These are phyloP conservation scores for Triplophysa dalaica DNA, from an alignment of 2,113 vertebrate species.

Conservation along the genomic window DNA sequence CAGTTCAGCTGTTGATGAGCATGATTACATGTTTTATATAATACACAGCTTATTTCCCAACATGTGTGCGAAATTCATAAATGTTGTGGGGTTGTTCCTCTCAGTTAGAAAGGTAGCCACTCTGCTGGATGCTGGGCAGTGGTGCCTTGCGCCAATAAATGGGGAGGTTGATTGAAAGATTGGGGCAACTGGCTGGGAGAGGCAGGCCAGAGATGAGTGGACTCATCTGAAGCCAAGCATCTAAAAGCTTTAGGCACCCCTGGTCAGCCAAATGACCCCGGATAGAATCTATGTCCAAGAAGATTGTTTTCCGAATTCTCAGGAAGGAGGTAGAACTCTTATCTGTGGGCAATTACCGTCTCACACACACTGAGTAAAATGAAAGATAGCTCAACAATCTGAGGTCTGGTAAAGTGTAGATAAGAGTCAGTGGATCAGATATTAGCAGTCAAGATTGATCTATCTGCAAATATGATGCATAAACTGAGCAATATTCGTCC, in stretches of 20 bases:
- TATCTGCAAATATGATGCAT: constrained; percentile 68
- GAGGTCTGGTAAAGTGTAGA: constrained; percentile 66
- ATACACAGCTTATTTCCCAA: too few relatives aligned
- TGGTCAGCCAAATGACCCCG: constrained; percentile 61
- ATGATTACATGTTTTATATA: too few relatives aligned
- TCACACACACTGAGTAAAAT: constrained; percentile 70
- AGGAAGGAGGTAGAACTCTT: constrained; percentile 61
- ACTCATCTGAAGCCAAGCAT: constrained; percentile 61
- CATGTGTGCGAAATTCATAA: too few relatives aligned
- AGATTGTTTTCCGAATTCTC: constrained; percentile 62
- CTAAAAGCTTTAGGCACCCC: constrained; percentile 56
- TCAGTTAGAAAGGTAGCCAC: too few relatives aligned
- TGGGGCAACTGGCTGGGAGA: constrained; percentile 64
- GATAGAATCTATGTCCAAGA: constrained; percentile 60
- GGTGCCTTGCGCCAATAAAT: constrained; percentile 71
- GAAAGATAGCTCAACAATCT: constrained; percentile 71
- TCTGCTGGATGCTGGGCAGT: constrained; percentile 53
- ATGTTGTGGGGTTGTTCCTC: too few relatives aligned
- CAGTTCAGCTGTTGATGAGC: too few relatives aligned
- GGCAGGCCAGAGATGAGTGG: constrained; percentile 57
- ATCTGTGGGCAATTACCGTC: constrained; percentile 74
- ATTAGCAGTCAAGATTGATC: constrained; percentile 59
- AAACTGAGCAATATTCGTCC: constrained; percentile 60
- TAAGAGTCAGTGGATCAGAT: constrained; percentile 60
- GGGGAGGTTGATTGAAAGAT: constrained; percentile 71